These are phyloP conservation scores for Dendrolimus punctatus DNA, from an alignment of 1,140 invertebrate genomes.

Conservation along the genomic window DNA sequence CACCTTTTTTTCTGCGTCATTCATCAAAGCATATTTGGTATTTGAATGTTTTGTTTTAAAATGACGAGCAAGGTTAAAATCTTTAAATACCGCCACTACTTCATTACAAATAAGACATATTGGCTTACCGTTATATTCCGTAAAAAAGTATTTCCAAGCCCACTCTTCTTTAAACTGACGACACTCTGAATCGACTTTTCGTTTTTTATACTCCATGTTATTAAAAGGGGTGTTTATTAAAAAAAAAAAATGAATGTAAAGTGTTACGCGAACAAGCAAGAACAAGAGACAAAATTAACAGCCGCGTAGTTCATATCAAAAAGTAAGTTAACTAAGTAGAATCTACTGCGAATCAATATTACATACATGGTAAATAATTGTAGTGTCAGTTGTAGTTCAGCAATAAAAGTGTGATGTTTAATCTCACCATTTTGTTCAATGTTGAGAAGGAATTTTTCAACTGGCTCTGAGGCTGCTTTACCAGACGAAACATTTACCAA, in stretches of 20 bases:
- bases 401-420: slow-evolving; percentile 12
- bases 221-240: slow-evolving; percentile 1
- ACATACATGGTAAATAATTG: no score
- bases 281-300: slow-evolving; percentile 6
- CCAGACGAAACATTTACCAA: slow-evolving; percentile 15
- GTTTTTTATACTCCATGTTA: slow-evolving; percentile 5
- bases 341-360: no score
- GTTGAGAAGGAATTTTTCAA: slow-evolving; percentile 15
- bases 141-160: slow-evolving; percentile 9
- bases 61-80: slow-evolving; percentile 9
- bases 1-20: slow-evolving; percentile 8
- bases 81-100: slow-evolving; percentile 5
- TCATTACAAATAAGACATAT: slow-evolving; percentile 10
- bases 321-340: no score
- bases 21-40: slow-evolving; percentile 7
- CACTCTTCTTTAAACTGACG: slow-evolving; percentile 9
- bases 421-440: slow-evolving; percentile 16
- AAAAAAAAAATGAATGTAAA: not conserved
- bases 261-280: slow-evolving; percentile 3
- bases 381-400: no score
- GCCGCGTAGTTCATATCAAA: no score
- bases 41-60: slow-evolving; percentile 8
- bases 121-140: slow-evolving; percentile 9
- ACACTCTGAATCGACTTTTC: slow-evolving; percentile 10
- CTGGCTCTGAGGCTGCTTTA: slow-evolving; percentile 11